Evolutionary conservation across 2,113 vertebrate species (phyloP).

Genomic region (Sceloporus tristichus): DNA sequence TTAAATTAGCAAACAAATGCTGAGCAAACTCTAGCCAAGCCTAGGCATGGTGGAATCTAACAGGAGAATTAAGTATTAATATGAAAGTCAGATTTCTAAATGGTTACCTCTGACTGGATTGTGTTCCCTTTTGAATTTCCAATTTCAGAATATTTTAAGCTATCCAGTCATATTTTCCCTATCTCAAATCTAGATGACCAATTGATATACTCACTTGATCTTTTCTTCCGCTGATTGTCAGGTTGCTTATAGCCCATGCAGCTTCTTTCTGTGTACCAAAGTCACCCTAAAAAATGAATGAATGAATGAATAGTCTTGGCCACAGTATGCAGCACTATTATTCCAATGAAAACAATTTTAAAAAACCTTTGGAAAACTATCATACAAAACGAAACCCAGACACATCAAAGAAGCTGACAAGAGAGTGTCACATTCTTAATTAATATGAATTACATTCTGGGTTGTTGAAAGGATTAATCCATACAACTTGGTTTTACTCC

Average conservation of each 20-base stretch:
- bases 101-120: not conserved
- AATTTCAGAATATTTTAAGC: not conserved
- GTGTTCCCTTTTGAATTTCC: not conserved
- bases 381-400: not conserved
- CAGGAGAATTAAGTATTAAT: not conserved
- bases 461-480: not conserved
- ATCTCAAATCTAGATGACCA: not conserved
- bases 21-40: not conserved
- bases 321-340: not conserved
- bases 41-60: not conserved
- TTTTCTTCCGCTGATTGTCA: constrained; percentile 98
- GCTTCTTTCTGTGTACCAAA: constrained; percentile 99
- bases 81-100: not conserved
- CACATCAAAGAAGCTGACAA: not conserved
- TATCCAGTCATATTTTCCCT: not conserved
- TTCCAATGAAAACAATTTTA: not conserved
- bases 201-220: constrained; percentile 87
- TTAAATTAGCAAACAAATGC: not conserved
- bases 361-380: not conserved
- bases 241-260: constrained; percentile 99
- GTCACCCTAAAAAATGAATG: constrained; percentile 86
- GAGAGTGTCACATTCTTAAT: too few species aligned
- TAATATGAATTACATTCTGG: too few species aligned
- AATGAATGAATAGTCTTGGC: not conserved
- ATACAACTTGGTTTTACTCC: too few species aligned